Conservation (phyloP, 2,888 invertebrate species). For the Diadromus collaris region DNA sequence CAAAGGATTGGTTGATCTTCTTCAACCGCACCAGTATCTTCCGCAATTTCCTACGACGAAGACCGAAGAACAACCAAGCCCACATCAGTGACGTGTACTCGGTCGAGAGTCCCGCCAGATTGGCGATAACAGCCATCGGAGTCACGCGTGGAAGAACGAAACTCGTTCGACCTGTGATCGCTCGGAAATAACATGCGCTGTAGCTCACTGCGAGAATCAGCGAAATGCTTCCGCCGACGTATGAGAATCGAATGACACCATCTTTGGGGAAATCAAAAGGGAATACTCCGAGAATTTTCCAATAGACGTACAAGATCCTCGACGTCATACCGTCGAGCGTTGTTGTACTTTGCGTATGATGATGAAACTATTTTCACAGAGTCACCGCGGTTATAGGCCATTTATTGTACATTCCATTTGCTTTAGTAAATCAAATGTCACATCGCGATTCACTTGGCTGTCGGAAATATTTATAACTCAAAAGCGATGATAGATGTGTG, state of each 20-base stretch:
- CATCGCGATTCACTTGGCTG: neutral
- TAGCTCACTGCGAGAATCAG: slow-evolving; percentile 17
- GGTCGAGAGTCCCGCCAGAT: slow-evolving; percentile 23
- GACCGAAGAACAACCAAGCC: slow-evolving; percentile 13
- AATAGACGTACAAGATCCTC: neutral
- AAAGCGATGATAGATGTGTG: neutral
- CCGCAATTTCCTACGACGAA: neutral
- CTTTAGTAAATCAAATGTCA: neutral
- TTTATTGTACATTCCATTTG: neutral
- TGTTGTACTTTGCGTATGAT: neutral
- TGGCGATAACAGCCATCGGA: slow-evolving; percentile 14
- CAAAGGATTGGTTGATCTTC: slow-evolving; percentile 7
- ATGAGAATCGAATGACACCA: slow-evolving; percentile 26
- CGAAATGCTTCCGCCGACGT: slow-evolving; percentile 29
- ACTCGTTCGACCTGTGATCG: neutral
- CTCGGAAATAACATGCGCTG: neutral
- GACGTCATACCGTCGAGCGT: neutral
- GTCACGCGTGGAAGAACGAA: slow-evolving; percentile 30
- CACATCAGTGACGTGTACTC: slow-evolving; percentile 22
- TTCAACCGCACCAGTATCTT: neutral
- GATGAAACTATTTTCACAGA: neutral
- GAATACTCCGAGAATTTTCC: slow-evolving; percentile 33
- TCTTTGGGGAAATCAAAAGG: neutral
- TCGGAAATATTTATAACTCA: neutral
- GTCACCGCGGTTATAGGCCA: neutral